Conservation (phyloP, 2,888 invertebrate genomes). For the Noctua comes region DNA sequence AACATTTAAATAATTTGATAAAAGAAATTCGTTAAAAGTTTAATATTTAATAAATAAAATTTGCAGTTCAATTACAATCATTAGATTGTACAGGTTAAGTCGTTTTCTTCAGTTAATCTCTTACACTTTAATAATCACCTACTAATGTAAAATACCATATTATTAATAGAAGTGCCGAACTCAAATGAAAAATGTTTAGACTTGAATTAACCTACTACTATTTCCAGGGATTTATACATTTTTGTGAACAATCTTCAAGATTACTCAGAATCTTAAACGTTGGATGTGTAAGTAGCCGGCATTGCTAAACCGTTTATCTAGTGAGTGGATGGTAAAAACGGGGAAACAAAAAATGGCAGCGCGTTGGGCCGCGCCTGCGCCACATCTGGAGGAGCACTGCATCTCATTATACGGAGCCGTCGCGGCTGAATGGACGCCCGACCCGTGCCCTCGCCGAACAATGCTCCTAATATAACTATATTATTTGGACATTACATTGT, state of each 20-base stretch:
- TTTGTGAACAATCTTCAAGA: constrained; percentile 19
- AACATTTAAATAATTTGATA: constrained; percentile 2
- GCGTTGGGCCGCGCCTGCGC: constrained; percentile 86
- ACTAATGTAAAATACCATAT: neutral
- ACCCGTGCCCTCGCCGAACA: constrained; percentile 77
- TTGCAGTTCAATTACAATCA: neutral
- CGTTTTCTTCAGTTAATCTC: constrained; percentile 6
- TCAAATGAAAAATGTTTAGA: constrained; percentile 4
- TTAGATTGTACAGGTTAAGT: neutral
- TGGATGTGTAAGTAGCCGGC: constrained; percentile 48
- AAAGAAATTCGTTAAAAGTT: neutral
- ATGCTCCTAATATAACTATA: constrained; percentile 73
- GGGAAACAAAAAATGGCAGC: constrained; percentile 83
- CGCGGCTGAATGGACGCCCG: constrained; percentile 83
- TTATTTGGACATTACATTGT: constrained; percentile 65
- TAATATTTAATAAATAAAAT: neutral
- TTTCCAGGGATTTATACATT: constrained; percentile 5
- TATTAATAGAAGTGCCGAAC: neutral
- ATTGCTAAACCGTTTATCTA: constrained; percentile 65
- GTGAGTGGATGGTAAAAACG: constrained; percentile 65
- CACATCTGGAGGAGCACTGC: constrained; percentile 88
- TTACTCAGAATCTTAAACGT: constrained; percentile 17
- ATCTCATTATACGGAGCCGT: constrained; percentile 87
- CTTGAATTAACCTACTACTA: neutral
- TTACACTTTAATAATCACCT: neutral